Evolutionary conservation across 2,797 vertebrate species (phyloP).

Genomic region (Cacajao melanocephalus): DNA sequence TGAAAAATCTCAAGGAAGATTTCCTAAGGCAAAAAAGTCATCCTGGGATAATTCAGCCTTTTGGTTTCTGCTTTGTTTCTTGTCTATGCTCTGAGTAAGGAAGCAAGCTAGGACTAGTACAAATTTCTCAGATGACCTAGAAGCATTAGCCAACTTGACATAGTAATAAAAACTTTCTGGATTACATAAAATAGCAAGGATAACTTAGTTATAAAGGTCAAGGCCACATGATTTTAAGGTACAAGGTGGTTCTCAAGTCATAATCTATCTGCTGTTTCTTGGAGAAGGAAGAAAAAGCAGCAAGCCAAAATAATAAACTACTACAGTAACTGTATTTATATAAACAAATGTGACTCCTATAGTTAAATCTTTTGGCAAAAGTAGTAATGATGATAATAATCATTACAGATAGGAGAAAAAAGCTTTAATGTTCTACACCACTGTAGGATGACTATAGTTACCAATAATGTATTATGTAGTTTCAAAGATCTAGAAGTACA

Average conservation of each 20-base stretch:
- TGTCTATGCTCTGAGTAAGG: background rate
- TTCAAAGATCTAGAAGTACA: background rate
- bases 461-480: background rate
- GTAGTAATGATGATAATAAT: background rate
- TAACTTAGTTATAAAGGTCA: background rate
- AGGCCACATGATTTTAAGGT: background rate
- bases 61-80: background rate
- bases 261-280: background rate
- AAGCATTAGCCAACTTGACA: background rate
- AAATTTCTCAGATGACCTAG: background rate
- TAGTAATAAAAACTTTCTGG: background rate
- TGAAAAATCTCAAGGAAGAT: background rate
- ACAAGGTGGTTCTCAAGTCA: background rate
- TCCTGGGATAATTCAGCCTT: background rate
- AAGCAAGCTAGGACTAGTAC: background rate
- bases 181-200: background rate
- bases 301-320: background rate
- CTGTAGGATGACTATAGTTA: background rate
- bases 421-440: background rate
- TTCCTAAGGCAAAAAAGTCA: background rate
- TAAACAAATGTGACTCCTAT: background rate
- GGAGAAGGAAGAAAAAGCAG: background rate
- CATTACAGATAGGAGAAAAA: background rate
- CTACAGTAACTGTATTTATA: background rate
- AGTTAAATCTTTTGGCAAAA: background rate